phyloP scores from a whole-genome alignment of 2,888 invertebrate genomes.

The Baronia brevicornis region DNA sequence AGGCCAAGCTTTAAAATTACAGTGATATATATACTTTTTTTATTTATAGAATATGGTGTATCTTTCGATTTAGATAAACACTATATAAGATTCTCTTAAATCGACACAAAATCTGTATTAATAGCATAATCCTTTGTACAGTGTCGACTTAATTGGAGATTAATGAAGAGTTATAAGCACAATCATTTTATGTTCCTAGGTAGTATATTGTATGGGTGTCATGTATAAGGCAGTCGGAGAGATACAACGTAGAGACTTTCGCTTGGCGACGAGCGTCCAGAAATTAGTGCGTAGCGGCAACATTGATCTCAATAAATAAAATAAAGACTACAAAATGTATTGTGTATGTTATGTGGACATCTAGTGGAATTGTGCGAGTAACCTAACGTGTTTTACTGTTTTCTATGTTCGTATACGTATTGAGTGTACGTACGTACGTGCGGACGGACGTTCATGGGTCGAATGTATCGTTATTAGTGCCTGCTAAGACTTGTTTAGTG shows the following conservation, averaged over 20 bases:
- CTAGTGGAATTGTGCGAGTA: constrained; percentile 71
- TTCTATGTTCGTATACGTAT: constrained; percentile 56
- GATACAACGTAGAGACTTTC: constrained; percentile 18
- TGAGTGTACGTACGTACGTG: constrained; percentile 11
- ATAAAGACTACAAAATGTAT: constrained; percentile 56
- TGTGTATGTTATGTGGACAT: constrained; percentile 56
- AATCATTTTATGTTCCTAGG: constrained; percentile 28
- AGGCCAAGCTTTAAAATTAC: no score
- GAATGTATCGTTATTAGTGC: constrained; percentile 66
- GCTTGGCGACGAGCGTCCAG: constrained; percentile 38
- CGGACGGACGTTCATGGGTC: constrained; percentile 38
- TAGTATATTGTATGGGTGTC: constrained; percentile 16
- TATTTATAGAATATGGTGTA: no score
- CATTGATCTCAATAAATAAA: constrained; percentile 70
- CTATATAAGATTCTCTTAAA: no score
- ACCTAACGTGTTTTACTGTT: constrained; percentile 59
- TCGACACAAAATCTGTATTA: neutral
- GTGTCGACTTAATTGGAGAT: constrained; percentile 2
- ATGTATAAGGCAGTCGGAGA: constrained; percentile 23
- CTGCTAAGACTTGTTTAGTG: constrained; percentile 64
- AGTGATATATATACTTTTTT: no score
- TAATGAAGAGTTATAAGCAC: constrained; percentile 5
- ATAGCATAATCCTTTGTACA: neutral
- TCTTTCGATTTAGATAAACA: no score
- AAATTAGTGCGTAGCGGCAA: constrained; percentile 59